These are phyloP conservation scores for Neodiprion virginianus DNA, from an alignment of 1,140 invertebrate genomes.

Conservation along the genomic window DNA sequence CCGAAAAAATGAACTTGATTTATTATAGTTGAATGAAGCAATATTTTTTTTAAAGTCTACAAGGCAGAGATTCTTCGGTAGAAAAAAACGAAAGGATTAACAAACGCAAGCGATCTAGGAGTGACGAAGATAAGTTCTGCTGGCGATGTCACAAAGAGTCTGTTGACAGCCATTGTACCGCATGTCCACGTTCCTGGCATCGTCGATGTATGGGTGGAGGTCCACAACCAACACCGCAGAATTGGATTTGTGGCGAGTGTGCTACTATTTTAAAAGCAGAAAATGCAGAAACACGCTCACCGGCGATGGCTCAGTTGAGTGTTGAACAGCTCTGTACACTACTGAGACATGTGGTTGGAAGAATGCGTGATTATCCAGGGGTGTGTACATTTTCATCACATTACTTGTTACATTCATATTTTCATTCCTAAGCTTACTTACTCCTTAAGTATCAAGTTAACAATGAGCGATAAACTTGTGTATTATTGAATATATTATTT, in stretches of 20 bases:
- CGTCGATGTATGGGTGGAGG: conserved; percentile 72
- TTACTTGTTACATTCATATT: conserved; percentile 18
- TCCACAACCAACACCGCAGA: conserved; percentile 61
- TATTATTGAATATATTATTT: conserved; percentile 42
- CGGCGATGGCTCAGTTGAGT: conserved; percentile 74
- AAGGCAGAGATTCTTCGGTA: conserved; percentile 5
- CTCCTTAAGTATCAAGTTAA: background rate
- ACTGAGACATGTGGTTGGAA: conserved; percentile 75
- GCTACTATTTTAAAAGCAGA: conserved; percentile 79
- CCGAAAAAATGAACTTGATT: too few relatives aligned
- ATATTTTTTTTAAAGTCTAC: conserved; percentile 16
- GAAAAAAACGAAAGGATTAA: conserved; percentile 22
- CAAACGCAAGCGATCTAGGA: conserved; percentile 41
- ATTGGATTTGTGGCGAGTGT: conserved; percentile 91
- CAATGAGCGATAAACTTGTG: background rate
- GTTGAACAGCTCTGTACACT: conserved; percentile 77
- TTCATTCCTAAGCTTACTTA: conserved; percentile 6
- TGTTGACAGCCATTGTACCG: conserved; percentile 72
- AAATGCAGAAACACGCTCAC: conserved; percentile 75
- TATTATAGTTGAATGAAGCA: too few relatives aligned
- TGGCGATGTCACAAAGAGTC: conserved; percentile 86
- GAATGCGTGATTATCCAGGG: conserved; percentile 76
- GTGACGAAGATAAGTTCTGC: conserved; percentile 78
- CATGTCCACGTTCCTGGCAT: conserved; percentile 88
- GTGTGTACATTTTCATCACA: conserved; percentile 61